Base-by-base conservation (phyloP, 2,797 vertebrate species). In the Psittacula echo region DNA sequence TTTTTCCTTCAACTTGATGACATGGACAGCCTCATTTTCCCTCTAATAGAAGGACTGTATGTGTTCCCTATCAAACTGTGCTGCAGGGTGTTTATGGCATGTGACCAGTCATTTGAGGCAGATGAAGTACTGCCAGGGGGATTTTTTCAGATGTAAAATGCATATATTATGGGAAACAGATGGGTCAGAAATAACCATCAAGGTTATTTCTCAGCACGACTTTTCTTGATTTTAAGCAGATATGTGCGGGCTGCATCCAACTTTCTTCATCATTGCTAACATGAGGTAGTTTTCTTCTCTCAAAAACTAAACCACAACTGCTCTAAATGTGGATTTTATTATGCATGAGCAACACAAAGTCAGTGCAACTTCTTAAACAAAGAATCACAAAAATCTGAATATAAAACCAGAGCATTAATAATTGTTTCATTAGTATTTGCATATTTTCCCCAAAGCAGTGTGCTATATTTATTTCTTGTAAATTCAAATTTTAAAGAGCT, bases 401-500 rank as follows among this genome's bases (percentile, higher is more conserved):
- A 67, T 39, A 76, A 77, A 93, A 82, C 44, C 50, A 82, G 39
- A 85, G 14, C 47, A 92, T 93, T 95, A 94, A 96, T 95, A 93
- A 94, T 51, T 60, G 64, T 90, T 95, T 89, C n/a, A 12, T 85
- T 42, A 73, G 48, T 60, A 89, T 89, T 92, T 93, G 61, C 81
- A 87, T 92, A 89, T 94, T 94, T 87, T 60, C 53, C 45, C 70
- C 73, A 86, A 88, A 95, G 70, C 5, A 0, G 30, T 81, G 50
- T 70, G 26, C 71, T 76, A 66, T 81, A 93, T 93, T 94, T 94
- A 86, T 90, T 91, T 91, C 75, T 80, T 76, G 24, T 81, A 95
- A 90, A 92, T 86, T 95, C 85, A 91, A 60, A 78, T 91, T 91
- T 93, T 86, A 73, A 94, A 94, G 68, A 62, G 27, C 19, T 95